Evolutionary conservation across 2,797 vertebrate species (phyloP).

Genomic region (Pelochelys cantorii): DNA sequence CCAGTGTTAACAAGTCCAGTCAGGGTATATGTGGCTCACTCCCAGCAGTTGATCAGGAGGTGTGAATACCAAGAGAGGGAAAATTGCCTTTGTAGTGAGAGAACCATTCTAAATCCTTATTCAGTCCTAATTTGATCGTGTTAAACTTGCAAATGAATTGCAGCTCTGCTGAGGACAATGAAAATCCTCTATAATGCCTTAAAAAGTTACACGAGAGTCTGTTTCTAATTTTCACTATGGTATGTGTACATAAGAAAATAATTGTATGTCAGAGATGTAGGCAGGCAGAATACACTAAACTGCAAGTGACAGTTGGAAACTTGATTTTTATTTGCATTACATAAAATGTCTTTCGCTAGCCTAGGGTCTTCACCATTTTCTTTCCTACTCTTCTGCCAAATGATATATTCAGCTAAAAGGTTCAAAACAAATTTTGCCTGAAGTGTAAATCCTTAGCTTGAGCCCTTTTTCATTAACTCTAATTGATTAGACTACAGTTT

Average conservation of each 20-base stretch:
- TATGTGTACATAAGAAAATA: constrained; percentile 1
- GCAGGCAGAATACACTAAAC: constrained; percentile 30
- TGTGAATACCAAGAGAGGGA: no score
- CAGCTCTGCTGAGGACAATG: neutral
- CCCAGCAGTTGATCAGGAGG: no score
- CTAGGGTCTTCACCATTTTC: rapidly evolving
- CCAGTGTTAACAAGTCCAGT: no score
- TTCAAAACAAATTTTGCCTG: neutral
- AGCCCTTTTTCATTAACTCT: neutral
- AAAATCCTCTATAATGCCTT: neutral
- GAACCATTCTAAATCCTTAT: no score
- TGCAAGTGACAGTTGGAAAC: neutral
- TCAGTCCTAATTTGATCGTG: no score
- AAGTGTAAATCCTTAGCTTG: neutral
- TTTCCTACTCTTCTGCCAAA: neutral
- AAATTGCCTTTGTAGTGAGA: no score
- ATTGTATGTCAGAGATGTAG: neutral
- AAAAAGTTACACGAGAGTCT: neutral
- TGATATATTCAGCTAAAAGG: neutral
- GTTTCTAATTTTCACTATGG: neutral
- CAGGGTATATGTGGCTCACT: no score
- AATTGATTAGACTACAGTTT: neutral
- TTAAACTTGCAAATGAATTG: no score
- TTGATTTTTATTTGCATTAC: neutral
- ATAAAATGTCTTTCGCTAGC: neutral